Evolutionary conservation across 92 coral and sea anemone species (phyloP).

Genomic region (Hydrozoanthus gracilis): DNA sequence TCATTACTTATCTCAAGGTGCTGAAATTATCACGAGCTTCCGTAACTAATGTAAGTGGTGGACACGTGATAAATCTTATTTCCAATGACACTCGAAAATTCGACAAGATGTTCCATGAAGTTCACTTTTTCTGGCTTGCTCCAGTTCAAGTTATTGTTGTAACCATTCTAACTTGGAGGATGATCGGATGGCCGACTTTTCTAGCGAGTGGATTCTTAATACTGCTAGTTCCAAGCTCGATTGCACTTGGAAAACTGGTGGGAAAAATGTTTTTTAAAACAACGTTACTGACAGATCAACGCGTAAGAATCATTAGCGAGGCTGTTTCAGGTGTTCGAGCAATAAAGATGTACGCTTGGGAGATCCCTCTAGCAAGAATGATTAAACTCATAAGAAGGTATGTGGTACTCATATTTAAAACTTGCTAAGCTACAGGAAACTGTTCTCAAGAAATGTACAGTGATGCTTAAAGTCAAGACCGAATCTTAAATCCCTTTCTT

Average conservation of each 20-base stretch:
- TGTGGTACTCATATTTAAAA: background rate
- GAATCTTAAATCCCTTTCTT: no score
- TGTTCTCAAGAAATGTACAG: no score
- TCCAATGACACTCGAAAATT: conserved; percentile 31
- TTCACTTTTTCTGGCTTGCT: conserved; percentile 19
- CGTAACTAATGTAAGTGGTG: background rate
- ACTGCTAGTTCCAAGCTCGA: background rate
- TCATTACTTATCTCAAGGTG: background rate
- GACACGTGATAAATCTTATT: conserved; percentile 23
- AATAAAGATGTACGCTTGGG: conserved; percentile 43
- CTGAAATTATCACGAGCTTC: conserved; percentile 22
- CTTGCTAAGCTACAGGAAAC: no score
- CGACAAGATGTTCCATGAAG: background rate
- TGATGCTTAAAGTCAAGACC: no score
- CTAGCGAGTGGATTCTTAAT: conserved; percentile 1
- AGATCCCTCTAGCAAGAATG: conserved; percentile 17
- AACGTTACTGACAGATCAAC: conserved; percentile 26
- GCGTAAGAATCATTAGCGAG: conserved; percentile 23
- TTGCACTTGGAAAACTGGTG: background rate
- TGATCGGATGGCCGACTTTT: conserved; percentile 35
- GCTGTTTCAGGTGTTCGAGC: conserved; percentile 34
- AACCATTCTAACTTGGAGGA: background rate
- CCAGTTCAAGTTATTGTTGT: background rate
- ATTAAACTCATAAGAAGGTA: conserved; percentile 28
- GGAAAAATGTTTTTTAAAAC: background rate